Evolutionary conservation across 2,888 invertebrate genomes (phyloP), one percentile per base, ranked within the genome.

Genomic region (Teinopalpus imperialis): DNA sequence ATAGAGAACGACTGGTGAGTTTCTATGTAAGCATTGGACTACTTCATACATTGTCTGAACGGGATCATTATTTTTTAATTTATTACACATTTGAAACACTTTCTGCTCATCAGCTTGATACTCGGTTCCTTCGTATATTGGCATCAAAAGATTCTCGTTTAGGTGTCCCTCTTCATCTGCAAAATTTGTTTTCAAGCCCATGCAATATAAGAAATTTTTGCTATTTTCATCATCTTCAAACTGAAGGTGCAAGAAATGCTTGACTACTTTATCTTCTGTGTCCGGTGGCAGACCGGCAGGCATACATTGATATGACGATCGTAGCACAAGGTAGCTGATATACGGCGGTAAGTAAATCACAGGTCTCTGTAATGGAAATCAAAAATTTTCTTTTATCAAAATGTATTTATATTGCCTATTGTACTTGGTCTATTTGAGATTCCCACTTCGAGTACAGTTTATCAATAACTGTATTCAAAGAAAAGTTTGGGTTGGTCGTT

Each of bases 1-100:
- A n/a, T n/a, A n/a, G n/a, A 41, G 24, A n/a, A 39, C 10, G 3
- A 30, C 39, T 21, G 39, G 39, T 6, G 39, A 29, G 13, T 39
- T 30, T 9, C 9, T 21, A 29, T 12, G n/a, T 8, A 39, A 39
- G 5, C 39, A 39, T 18, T 30, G 18, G 8, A 29, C 29, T 1
- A 39, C 39, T 13, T 39, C 39, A 8, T 39, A 21, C 13, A 39
- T 29, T 6, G 39, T 41, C 2, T 16, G 30, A 5, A 24, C 12
- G 7, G 21, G 9, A 7, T 31, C 21, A 3, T 10, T 41, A 7
- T 3, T 41, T n/a, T 21, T 21, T 14, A 41, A 31, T 31, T 31
- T 14, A 23, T 41, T 41, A 30, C 40, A 41, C 0, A 7, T 8
- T 9, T 41, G 30, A 8, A 31, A 23, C 3, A 41, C 40, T n/a